phyloP scores from a whole-genome alignment of 2,113 vertebrate genomes.

The Scolopax mira region DNA sequence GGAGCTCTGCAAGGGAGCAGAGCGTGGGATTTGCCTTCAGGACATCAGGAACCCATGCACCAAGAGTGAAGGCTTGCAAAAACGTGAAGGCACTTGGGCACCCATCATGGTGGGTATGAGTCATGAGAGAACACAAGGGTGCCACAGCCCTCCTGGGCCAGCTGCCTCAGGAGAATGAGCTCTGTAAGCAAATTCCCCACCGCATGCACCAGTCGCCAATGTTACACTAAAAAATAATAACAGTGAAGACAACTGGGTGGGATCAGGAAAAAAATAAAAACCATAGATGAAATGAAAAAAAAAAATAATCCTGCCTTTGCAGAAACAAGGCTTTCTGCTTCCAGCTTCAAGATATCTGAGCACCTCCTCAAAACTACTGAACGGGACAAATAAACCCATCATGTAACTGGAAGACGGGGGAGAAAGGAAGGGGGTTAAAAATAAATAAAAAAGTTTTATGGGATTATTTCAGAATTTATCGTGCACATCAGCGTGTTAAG shows the following conservation, averaged over 20 bases:
- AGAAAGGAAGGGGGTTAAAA: constrained; percentile 46
- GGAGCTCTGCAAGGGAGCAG: background rate
- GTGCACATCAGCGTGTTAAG: constrained; percentile 77
- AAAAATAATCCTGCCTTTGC: background rate
- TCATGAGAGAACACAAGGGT: background rate
- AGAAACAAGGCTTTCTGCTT: constrained; percentile 34
- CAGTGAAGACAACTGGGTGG: background rate
- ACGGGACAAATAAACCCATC: background rate
- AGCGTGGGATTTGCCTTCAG: background rate
- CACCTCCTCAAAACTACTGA: background rate
- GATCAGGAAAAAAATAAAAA: background rate
- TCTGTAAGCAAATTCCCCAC: background rate
- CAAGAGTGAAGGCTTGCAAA: background rate
- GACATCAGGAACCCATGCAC: background rate
- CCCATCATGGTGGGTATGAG: background rate
- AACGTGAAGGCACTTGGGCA: background rate
- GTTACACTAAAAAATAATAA: background rate
- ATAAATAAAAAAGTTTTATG: constrained; percentile 50
- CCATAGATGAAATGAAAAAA: background rate
- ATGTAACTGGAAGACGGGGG: background rate
- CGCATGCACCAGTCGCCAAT: background rate
- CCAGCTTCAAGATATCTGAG: background rate
- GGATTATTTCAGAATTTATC: constrained; percentile 66
- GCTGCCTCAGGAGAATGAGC: background rate
- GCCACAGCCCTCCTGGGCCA: background rate